Conservation (phyloP, 1,140 invertebrate species). For the Listronotus bonariensis region DNA sequence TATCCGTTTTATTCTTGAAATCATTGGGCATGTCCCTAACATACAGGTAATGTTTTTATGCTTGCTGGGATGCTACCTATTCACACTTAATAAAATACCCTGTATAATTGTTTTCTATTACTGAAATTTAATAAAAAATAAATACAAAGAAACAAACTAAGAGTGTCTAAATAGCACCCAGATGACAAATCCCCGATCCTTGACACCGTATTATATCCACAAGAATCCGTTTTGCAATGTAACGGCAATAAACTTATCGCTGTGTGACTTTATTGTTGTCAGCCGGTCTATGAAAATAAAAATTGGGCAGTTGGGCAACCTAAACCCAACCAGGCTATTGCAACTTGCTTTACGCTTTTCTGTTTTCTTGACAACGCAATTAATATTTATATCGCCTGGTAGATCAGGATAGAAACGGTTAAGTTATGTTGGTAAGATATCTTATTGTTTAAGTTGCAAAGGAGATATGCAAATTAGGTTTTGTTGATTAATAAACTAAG, state of each 20-base stretch:
- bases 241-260: conserved; percentile 22
- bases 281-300: conserved; percentile 16
- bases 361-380: conserved; percentile 34
- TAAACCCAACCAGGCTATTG: conserved; percentile 18
- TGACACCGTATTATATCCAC: conserved; percentile 22
- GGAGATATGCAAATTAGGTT: neutral
- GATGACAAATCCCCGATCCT: conserved; percentile 30
- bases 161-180: neutral
- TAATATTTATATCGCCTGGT: conserved; percentile 26
- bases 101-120: too few relatives aligned
- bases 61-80: too few relatives aligned
- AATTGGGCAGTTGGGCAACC: conserved; percentile 33
- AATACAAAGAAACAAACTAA: too few relatives aligned
- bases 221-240: conserved; percentile 9
- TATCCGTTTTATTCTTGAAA: too few relatives aligned
- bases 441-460: conserved; percentile 14
- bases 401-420: conserved; percentile 24
- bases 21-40: too few relatives aligned
- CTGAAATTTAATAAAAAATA: too few relatives aligned
- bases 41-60: too few relatives aligned
- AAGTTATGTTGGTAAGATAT: conserved; percentile 7
- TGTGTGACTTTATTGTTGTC: conserved; percentile 23
- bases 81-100: too few relatives aligned
- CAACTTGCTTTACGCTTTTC: conserved; percentile 32
- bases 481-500: neutral